Base-by-base conservation (phyloP, 2,888 invertebrate genomes). In the Leucophenga maculata region DNA sequence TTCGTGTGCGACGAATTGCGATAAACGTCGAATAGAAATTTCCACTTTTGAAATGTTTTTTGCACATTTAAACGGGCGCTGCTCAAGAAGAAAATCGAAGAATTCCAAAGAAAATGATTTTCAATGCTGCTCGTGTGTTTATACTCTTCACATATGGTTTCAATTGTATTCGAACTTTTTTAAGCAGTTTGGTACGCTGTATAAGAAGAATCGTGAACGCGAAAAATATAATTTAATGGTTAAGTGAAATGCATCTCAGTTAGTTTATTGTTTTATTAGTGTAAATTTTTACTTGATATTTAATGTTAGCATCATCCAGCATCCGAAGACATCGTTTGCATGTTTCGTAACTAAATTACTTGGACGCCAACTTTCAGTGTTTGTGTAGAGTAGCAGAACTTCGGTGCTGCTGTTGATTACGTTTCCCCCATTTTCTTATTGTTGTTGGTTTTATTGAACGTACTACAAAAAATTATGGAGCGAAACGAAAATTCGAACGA, bases 401-500 rank as follows among this genome's bases (percentile, higher is more conserved):
- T 26, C 26, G 2, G 26, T 26, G 2, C 26, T 26, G 4, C 26
- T 4, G 26, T 3, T n/a, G n/a, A n/a, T n/a, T n/a, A n/a, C n/a
- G n/a, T n/a, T n/a, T n/a, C n/a, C n/a, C n/a, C n/a, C n/a, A 44
- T 71, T 60, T 69, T 73, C 70, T 77, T 71, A 69, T 69, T 65
- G 50, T 70, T 62, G 68, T 46, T 70, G 67, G 64, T 69, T 62
- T 68, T 68, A 69, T 62, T 62, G 65, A 31, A 39, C 6, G 31
- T 48, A 48, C 48, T 6, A 72, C 70, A 74, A 69, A 74, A 84
- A 81, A 78, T 83, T 83, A 82, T 82, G 82, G 82, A 74, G 82
- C 83, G 82, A 83, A 82, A 83, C 85, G 77, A 79, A 77, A 84
- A 77, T 72, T 74, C 69, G 73, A 70, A 73, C 69, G 72, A 77